Evolutionary conservation across 2,113 vertebrate species (phyloP), one percentile per base, ranked within the genome.

Genomic region (Scytalopus superciliaris): DNA sequence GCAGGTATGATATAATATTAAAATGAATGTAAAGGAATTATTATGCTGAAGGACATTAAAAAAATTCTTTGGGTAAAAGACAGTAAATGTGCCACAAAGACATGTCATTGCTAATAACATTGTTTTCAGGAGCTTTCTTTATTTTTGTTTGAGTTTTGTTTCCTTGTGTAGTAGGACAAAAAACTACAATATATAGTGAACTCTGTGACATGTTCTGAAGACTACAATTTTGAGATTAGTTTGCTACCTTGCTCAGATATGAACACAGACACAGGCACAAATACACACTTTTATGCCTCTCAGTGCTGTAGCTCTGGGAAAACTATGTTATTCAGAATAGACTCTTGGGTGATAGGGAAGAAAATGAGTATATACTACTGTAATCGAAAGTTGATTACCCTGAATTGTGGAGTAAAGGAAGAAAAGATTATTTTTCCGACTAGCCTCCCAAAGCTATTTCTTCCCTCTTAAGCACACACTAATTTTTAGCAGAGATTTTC

Each of bases 401-500:
- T 85, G 75, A 93, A 86, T 8, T 90, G 63, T 60, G 59, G 62
- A 87, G 33, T 66, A 79, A 83, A 37, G 25, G 50, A 93, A 85
- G 53, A 69, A 91, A 73, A 85, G 31, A 80, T 84, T 74, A 66
- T 88, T 90, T 90, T 94, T 40, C 79, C 87, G n/a, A 53, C 79
- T 67, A 60, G 52, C 23, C 16, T 90, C 66, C 27, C 53, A 75
- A 77, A 93, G 75, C 44, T 92, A 44, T 78, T 87, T 93, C 56
- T 90, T 90, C 30, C 12, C 11, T 83, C 33, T 68, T 83, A 85
- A 69, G 55, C 28, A 70, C 17, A 6, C 19, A 57, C 12, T 85
- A 82, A 73, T 73, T 94, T 95, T 94, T 88, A 35, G 45, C 15
- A 70, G 55, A 84, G 52, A 87, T 83, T 83, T 95, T 84, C 44